Evolutionary conservation across 1,140 invertebrate species (phyloP).

Genomic region (Pogonus chalceus): DNA sequence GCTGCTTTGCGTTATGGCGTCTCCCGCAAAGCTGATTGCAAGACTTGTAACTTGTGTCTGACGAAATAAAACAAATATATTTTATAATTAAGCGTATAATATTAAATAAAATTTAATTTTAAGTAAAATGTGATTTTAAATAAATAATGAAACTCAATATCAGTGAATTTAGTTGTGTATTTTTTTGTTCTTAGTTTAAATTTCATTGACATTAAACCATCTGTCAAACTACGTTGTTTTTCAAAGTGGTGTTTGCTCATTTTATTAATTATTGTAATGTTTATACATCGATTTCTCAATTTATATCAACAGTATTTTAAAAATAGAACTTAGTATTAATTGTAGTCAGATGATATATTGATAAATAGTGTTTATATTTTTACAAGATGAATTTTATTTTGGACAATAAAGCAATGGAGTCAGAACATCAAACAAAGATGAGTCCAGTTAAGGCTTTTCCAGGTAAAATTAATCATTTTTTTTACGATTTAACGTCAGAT

Average conservation of each 20-base stretch:
- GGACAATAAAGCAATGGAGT: constrained; percentile 25
- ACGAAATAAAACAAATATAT: not conserved
- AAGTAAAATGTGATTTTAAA: not conserved
- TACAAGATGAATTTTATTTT: not conserved
- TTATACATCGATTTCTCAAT: not conserved
- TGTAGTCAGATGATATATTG: not conserved
- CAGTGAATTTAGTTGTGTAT: not conserved
- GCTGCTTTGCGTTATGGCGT: not conserved
- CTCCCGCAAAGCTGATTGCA: not conserved
- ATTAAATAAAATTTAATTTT: not conserved
- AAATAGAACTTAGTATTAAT: not conserved
- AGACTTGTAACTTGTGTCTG: not conserved
- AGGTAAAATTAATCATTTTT: constrained; percentile 30
- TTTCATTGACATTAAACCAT: not conserved
- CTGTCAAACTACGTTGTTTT: constrained; percentile 1
- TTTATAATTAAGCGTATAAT: not conserved
- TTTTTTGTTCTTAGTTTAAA: not conserved
- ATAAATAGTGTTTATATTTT: not conserved
- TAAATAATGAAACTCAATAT: not conserved
- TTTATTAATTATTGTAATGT: not conserved
- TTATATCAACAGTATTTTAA: not conserved
- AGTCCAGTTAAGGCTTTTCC: constrained; percentile 34
- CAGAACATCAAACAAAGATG: constrained; percentile 34
- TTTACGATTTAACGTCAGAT: not conserved
- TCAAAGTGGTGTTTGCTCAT: not conserved